phyloP scores from a whole-genome alignment of 1,140 invertebrate species.

The Venturia canescens region DNA sequence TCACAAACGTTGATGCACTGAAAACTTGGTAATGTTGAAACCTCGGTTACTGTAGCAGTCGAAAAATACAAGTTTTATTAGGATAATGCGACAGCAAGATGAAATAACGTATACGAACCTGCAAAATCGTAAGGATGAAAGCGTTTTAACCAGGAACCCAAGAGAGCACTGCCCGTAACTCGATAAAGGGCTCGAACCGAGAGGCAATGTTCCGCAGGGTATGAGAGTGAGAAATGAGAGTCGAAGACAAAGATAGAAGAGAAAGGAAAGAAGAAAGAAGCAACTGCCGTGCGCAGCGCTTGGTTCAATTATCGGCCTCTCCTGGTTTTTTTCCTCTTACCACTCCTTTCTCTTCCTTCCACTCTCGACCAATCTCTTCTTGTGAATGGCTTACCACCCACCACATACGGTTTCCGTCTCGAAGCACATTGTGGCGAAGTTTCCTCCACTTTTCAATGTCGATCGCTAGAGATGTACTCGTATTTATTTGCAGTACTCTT shows the following conservation, averaged over 20 bases:
- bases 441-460: neutral
- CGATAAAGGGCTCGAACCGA: slow-evolving; percentile 60
- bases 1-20: neutral
- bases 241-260: slow-evolving; percentile 3
- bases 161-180: slow-evolving; percentile 65
- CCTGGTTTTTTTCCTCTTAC: slow-evolving; percentile 49
- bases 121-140: slow-evolving; percentile 61
- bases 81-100: too few species aligned
- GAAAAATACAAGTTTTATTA: too few species aligned
- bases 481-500: neutral
- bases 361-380: neutral
- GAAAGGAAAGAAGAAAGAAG: slow-evolving; percentile 19
- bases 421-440: neutral
- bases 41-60: too few species aligned
- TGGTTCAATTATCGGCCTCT: slow-evolving; percentile 69
- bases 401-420: neutral
- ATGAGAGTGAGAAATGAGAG: slow-evolving; percentile 25
- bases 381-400: neutral
- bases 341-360: slow-evolving; percentile 23
- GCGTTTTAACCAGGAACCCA: slow-evolving; percentile 58
- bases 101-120: slow-evolving; percentile 3
- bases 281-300: slow-evolving; percentile 48
- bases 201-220: neutral
- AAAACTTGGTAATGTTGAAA: neutral
- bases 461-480: neutral